These are phyloP conservation scores for Callimorpha dominula DNA, from an alignment of 2,888 invertebrate species.

Conservation along the genomic window DNA sequence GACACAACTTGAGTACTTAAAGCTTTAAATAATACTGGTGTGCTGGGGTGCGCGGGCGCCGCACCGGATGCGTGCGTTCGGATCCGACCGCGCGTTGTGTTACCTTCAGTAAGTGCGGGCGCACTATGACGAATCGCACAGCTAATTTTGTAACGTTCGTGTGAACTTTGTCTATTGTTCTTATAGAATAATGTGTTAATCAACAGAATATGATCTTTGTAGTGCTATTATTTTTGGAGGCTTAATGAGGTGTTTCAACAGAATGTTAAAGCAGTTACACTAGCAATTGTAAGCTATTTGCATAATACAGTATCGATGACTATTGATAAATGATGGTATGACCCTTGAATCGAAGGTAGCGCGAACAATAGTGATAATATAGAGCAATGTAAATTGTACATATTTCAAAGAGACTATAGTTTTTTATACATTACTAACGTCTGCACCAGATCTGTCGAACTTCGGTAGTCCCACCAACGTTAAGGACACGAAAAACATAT, in stretches of 20 bases:
- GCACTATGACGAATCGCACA: constrained; percentile 56
- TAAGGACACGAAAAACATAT: too few species aligned
- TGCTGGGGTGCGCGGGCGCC: constrained; percentile 42
- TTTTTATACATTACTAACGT: background rate
- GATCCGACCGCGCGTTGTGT: constrained; percentile 60
- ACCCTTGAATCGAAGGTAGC: background rate
- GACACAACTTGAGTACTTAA: constrained; percentile 47
- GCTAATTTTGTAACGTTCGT: constrained; percentile 4
- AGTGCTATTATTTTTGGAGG: background rate
- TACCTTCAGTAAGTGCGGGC: constrained; percentile 52
- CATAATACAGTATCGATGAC: background rate
- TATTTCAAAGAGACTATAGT: background rate
- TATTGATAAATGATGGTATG: background rate
- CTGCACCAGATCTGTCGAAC: too few species aligned
- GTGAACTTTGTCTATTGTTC: constrained; percentile 17
- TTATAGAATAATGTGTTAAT: constrained; percentile 13
- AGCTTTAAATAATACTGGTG: constrained; percentile 53
- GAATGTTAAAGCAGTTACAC: background rate
- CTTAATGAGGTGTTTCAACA: background rate
- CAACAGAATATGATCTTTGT: background rate
- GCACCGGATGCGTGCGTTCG: constrained; percentile 58
- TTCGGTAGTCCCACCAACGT: too few species aligned
- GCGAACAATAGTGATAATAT: background rate
- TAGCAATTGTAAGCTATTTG: background rate
- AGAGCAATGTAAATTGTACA: background rate